Base-by-base conservation (phyloP, 2,113 vertebrate genomes). In the Polypterus bichir region DNA sequence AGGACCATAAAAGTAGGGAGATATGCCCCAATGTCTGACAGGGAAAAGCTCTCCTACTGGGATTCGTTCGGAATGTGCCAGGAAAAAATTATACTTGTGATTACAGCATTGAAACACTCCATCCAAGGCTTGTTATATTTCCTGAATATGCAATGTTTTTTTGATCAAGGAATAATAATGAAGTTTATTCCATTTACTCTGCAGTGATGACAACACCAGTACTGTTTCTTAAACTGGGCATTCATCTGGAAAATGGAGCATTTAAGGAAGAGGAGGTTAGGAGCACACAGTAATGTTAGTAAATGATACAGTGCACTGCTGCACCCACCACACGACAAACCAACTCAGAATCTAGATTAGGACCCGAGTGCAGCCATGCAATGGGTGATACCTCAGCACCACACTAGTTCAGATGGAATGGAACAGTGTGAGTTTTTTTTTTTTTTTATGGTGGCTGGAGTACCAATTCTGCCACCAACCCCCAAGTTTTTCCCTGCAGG, bases 1-100 rank as follows among this genome's bases (percentile, higher is more conserved):
- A 5, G 44, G 56, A 44, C 56, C 46, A 45, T 45, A 4, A 58
- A 58, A 5, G 56, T 27, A 45, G 5, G 44, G 56, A 5, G 44
- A 58, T 58, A 9, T 56, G 11, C 54, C 27, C 56, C 56, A 27
- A n/a, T 58, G 56, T 58, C 56, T 58, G 44, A 58, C 56, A 58
- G 9, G 56, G 7, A 58, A 58, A 27, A 58, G 56, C 10, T 27
- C 56, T 58, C 56, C 56, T 58, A 58, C 9, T 58, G 56, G 56
- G 56, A 58, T 45, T 58, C 3, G 8, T 5, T 5, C 9, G 56
- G 56, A 58, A 58, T 58, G 48, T 44, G 49, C 44, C 9, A 46
- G 78, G 78, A 82, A 81, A 79, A 71, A 76, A 76, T 83, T 73
- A 76, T 74, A 51, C 57, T 56, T 69, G 64, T 65, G 66, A 63